These are phyloP conservation scores for Mus spretus DNA, from an alignment of 2,797 vertebrate genomes.

Conservation along the genomic window DNA sequence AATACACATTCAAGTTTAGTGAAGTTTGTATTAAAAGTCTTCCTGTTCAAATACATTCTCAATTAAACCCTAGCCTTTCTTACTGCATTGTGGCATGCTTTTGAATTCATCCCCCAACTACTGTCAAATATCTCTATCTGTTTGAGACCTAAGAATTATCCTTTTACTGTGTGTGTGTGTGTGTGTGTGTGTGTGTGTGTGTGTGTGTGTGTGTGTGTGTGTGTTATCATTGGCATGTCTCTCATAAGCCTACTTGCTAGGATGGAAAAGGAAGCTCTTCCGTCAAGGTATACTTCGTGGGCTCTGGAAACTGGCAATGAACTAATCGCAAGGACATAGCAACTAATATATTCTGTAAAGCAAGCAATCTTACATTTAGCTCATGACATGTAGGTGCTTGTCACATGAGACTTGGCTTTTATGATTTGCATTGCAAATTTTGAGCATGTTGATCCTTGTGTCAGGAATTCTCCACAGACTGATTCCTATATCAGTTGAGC, in stretches of 20 bases:
- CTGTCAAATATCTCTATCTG: background rate
- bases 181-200: no score
- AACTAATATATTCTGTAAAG: constrained; percentile 23
- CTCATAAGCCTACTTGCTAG: constrained; percentile 5
- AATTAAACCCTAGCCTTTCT: constrained; percentile 12
- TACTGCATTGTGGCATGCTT: constrained; percentile 1
- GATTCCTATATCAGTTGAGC: background rate
- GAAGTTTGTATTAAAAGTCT: constrained; percentile 10
- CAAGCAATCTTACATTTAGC: constrained; percentile 45
- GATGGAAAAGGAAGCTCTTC: background rate
- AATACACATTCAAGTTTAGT: constrained; percentile 39
- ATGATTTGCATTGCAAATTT: constrained; percentile 31
- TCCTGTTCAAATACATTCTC: constrained; percentile 32
- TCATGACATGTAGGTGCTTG: background rate
- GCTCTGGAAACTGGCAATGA: constrained; percentile 15
- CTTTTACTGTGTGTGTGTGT: no score
- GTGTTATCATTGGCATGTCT: background rate
- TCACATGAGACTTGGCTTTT: background rate
- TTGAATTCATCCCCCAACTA: background rate
- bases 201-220: no score
- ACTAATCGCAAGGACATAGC: background rate
- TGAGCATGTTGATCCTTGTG: background rate
- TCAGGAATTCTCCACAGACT: background rate
- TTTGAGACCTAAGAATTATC: constrained; percentile 41
- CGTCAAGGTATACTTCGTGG: background rate